Conservation (phyloP, 23 tunicate genomes). For the Oikopleura albicans region DNA sequence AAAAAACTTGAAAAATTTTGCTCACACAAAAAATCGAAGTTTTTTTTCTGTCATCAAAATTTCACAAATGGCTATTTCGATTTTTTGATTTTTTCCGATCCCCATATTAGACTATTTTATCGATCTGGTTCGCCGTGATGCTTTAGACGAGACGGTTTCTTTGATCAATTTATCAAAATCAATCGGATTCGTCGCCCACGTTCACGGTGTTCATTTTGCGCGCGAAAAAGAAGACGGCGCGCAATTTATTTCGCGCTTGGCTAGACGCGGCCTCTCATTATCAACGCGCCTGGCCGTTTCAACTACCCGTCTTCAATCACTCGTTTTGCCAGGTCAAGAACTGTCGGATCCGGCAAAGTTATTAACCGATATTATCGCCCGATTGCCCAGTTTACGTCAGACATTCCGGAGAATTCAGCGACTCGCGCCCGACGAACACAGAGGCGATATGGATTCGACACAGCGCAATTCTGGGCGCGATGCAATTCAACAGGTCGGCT, state of each 20-base stretch:
- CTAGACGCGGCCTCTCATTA: background rate
- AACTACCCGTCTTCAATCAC: background rate
- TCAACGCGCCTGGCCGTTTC: background rate
- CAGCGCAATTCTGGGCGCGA: background rate
- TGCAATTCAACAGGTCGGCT: background rate
- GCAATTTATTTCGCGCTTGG: background rate
- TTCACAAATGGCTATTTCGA: no score
- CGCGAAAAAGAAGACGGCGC: background rate
- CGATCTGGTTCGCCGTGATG: background rate
- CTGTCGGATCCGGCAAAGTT: background rate
- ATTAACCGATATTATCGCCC: background rate
- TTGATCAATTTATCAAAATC: background rate
- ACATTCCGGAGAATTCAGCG: constrained; percentile 17
- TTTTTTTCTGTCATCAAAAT: no score
- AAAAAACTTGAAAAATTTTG: no score
- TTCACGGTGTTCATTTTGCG: constrained; percentile 16
- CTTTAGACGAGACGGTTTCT: constrained; percentile 5
- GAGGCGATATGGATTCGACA: background rate
- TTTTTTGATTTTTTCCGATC: no score
- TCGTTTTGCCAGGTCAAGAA: constrained; percentile 6
- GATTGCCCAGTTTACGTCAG: background rate
- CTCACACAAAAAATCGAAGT: no score
- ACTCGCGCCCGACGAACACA: background rate
- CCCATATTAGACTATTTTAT: background rate
- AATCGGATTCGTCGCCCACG: constrained; percentile 2